Conservation (phyloP, 2,797 vertebrate species). For the Alosa sapidissima region DNA sequence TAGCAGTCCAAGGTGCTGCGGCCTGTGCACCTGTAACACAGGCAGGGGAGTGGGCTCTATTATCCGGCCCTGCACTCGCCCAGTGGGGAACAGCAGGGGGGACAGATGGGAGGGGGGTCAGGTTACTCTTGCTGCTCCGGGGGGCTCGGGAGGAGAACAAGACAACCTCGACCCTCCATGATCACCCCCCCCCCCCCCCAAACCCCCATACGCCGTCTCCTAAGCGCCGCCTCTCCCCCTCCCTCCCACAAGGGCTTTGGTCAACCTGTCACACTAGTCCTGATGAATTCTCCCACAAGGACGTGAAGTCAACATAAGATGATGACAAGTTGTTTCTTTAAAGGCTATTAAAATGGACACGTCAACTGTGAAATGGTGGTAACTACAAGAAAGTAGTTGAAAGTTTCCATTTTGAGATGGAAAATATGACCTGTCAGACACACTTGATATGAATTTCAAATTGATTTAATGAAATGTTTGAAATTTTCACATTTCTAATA, state of each 20-base stretch:
- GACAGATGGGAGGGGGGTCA: slow-evolving; percentile 82
- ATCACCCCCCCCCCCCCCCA: slow-evolving; percentile 43
- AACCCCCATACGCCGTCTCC: slow-evolving; percentile 13
- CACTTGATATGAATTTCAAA: slow-evolving; percentile 65
- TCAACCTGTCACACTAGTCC: background rate
- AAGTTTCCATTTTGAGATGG: too few relatives aligned
- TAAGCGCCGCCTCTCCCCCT: background rate
- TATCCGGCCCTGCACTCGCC: slow-evolving; percentile 56
- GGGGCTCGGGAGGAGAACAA: slow-evolving; percentile 58
- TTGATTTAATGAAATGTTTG: slow-evolving; percentile 80
- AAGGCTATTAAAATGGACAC: background rate
- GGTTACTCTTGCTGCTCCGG: slow-evolving; percentile 72
- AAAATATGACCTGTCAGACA: slow-evolving; percentile 23
- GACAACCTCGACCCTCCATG: slow-evolving; percentile 59
- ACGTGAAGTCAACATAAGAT: background rate
- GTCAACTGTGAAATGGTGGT: background rate
- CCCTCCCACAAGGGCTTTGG: background rate
- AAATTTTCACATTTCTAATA: slow-evolving; percentile 77
- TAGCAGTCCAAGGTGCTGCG: slow-evolving; percentile 52
- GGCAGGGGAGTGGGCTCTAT: slow-evolving; percentile 56
- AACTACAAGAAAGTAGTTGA: too few relatives aligned
- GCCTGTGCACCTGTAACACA: slow-evolving; percentile 71
- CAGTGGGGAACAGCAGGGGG: slow-evolving; percentile 72
- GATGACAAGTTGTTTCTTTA: slow-evolving; percentile 9
- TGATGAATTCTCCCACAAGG: background rate